Percentiles rank a stretch among this genome's conserved stretches.
Conservation (phyloP, 2,797 vertebrate genomes). For the Todus mexicanus region DNA sequence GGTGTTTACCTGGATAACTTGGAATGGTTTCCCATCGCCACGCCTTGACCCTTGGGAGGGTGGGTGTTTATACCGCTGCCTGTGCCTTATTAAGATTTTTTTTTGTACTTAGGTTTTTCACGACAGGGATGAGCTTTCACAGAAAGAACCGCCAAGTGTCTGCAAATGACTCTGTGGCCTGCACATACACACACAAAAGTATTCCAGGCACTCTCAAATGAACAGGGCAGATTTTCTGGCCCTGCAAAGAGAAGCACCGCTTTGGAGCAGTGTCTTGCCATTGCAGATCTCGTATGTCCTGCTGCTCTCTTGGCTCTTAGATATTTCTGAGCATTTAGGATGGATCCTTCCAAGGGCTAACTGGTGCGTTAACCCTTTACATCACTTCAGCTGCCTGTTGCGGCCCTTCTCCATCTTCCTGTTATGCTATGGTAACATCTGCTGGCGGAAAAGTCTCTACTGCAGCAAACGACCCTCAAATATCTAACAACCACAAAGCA, state of each 20-base stretch:
- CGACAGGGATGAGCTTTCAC: background rate
- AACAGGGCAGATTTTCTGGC: background rate
- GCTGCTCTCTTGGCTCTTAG: background rate
- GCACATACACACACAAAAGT: background rate
- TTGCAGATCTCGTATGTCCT: background rate
- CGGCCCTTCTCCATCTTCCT: background rate
- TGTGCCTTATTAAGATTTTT: background rate
- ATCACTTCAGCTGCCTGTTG: background rate
- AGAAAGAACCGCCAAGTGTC: background rate
- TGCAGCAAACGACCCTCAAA: background rate
- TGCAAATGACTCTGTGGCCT: background rate
- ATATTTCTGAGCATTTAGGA: background rate
- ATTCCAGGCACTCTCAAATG: background rate
- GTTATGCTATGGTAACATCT: background rate
- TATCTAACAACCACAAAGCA: background rate
- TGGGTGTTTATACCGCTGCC: background rate
- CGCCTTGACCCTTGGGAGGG: background rate
- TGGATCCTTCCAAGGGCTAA: background rate
- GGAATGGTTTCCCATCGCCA: background rate
- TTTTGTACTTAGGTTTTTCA: background rate
- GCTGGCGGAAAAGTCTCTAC: background rate
- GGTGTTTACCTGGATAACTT: background rate
- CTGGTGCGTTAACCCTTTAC: background rate
- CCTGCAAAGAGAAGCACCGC: background rate
- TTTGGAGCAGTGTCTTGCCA: background rate